Base-by-base conservation (phyloP, 2,888 invertebrate genomes). In the Epistrophella euchroma region DNA sequence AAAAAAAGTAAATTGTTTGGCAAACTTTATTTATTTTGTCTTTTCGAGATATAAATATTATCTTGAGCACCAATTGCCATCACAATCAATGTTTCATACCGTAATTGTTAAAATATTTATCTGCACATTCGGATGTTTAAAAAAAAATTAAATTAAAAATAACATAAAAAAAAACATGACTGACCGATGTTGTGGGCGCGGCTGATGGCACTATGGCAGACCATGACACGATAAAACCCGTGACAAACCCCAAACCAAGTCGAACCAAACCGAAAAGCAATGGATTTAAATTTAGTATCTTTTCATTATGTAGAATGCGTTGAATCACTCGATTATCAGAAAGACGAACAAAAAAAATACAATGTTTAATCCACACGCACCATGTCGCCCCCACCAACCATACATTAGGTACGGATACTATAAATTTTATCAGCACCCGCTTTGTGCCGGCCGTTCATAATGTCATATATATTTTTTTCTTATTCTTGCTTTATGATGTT, bases 251-350 rank as follows among this genome's bases (percentile, higher is more conserved):
- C 64, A 55, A 35, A 68, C 45, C 45, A 10, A 55, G 3, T 10
- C 55, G 50, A 66, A 66, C 19, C 78, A 64, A 22, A 35, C 11
- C 58, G n/a, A 58, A 52, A 3, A 52, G 22, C 66, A 71, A 79
- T 75, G 45, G 19, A 66, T 79, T 84, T 84, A 72, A 79, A 35
- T 79, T 79, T 79, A 79, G 74, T 58, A 74, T 75, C 52, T 45
- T 55, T 50, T 64, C 28, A 50, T 47, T 64, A 19, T 43, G 45
- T 17, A 35, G 45, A 28, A 45, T 73, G 28, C 78, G 62, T 84
- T 75, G 80, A 84, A 84, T 84, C 84, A 84, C 47, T 64, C 71
- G 66, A 71, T 75, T 62, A 75, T 84, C 58, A 56, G 45, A 68
- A 11, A 37, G 19, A 35, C 13, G 2, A 17, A 32, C 13, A 35